A percentile compares a stretch with the other conserved stretches of the same genome.
These are phyloP conservation scores for Hydrolagus colliei DNA, from an alignment of 2,797 vertebrate species.

Conservation along the genomic window DNA sequence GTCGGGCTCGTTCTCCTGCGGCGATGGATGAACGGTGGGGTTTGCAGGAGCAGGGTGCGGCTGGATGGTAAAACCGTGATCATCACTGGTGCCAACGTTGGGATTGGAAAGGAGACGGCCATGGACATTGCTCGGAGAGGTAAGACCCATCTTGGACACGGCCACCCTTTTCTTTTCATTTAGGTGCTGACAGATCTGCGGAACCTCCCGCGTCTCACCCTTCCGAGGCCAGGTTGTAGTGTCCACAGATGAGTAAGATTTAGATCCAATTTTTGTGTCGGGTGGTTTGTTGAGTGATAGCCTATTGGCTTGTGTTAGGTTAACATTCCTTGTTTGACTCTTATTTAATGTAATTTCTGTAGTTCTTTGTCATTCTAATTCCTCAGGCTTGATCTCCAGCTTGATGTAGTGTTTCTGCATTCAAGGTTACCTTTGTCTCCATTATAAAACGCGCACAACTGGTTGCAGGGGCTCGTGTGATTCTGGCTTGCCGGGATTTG, in stretches of 20 bases:
- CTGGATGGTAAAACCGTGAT: conserved; percentile 30
- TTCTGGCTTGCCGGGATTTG: conserved; percentile 21
- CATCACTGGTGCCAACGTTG: conserved; percentile 25
- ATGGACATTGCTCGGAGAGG: conserved; percentile 23
- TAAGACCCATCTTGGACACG: not conserved
- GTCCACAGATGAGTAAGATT: no score
- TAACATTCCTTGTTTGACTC: no score
- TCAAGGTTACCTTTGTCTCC: not conserved
- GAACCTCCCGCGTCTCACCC: no score
- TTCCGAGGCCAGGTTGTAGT: no score
- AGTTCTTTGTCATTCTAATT: no score
- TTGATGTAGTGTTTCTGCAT: not conserved
- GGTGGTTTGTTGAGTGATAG: no score
- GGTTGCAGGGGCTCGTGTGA: conserved; percentile 15
- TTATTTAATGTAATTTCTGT: no score
- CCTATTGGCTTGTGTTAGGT: no score
- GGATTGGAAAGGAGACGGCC: conserved; percentile 32
- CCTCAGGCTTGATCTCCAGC: no score
- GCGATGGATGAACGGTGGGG: conserved; percentile 15
- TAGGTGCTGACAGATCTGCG: no score
- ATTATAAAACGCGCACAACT: not conserved
- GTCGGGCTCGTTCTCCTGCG: not conserved
- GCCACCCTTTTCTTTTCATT: not conserved
- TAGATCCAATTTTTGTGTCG: no score
- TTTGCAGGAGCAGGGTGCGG: conserved; percentile 10